Percentiles rank a stretch among this genome's conserved stretches.
phyloP scores from a whole-genome alignment of 2,113 vertebrate genomes.

The Oncorhynchus keta region DNA sequence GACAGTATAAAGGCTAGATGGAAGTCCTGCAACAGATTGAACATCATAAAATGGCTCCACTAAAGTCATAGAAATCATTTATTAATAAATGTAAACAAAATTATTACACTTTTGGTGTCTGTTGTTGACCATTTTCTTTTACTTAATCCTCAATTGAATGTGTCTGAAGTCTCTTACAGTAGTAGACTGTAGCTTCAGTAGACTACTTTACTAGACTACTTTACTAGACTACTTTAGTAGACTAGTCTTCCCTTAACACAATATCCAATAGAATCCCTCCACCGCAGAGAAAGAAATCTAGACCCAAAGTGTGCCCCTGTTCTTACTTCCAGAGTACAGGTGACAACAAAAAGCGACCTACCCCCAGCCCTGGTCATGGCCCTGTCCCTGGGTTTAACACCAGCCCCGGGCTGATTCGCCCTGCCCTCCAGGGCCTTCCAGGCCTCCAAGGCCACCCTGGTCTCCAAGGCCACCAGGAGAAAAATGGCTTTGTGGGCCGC shows the following conservation, averaged over 20 bases:
- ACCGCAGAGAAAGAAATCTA: conserved; percentile 76
- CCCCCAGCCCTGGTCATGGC: conserved; percentile 30
- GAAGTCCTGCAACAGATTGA: neutral
- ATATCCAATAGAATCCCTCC: conserved; percentile 75
- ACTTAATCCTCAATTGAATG: neutral
- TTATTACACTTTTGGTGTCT: neutral
- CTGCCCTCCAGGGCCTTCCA: conserved; percentile 22
- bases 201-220: neutral
- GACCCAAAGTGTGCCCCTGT: conserved; percentile 93
- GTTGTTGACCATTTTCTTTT: neutral
- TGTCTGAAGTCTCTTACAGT: neutral
- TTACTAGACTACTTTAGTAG: neutral
- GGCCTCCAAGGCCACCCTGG: neutral
- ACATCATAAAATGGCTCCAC: neutral
- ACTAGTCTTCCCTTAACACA: neutral
- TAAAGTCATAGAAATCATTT: neutral
- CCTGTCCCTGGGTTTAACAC: conserved; percentile 51
- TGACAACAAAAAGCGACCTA: conserved; percentile 86
- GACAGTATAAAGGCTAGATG: neutral
- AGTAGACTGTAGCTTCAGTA: neutral
- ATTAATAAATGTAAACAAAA: neutral
- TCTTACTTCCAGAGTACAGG: conserved; percentile 98
- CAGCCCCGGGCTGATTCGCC: conserved; percentile 32
- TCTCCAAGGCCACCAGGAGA: conserved; percentile 74
- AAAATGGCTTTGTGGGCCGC: conserved; percentile 95